Conservation (phyloP, 2,888 invertebrate genomes). For the Pogonocherus hispidulus region DNA sequence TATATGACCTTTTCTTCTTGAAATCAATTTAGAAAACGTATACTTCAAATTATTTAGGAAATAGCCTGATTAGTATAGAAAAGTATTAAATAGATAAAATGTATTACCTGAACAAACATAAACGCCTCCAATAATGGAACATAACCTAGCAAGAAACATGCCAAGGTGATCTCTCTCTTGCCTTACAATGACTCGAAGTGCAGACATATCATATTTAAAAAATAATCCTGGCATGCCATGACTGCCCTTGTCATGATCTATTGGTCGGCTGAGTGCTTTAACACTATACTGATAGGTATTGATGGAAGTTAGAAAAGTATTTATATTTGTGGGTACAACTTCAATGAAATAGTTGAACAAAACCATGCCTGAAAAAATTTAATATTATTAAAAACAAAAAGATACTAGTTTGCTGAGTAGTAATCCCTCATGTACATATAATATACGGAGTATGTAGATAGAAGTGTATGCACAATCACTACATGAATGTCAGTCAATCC, state of each 20-base stretch:
- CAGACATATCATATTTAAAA: constrained; percentile 95
- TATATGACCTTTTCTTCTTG: too few species aligned
- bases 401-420: too few species aligned
- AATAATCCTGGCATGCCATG: constrained; percentile 96
- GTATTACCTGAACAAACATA: constrained; percentile 87
- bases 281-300: constrained; percentile 95
- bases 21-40: too few species aligned
- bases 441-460: too few species aligned
- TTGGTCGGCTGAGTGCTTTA: constrained; percentile 87
- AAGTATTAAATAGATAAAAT: too few species aligned
- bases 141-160: constrained; percentile 88
- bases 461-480: too few species aligned
- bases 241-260: constrained; percentile 82
- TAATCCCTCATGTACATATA: too few species aligned
- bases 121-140: constrained; percentile 93
- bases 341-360: constrained; percentile 95
- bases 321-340: constrained; percentile 96
- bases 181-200: constrained; percentile 86
- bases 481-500: too few species aligned
- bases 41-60: too few species aligned
- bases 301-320: constrained; percentile 79
- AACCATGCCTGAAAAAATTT: constrained; percentile 77
- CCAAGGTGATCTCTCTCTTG: constrained; percentile 84
- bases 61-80: too few species aligned
- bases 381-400: too few species aligned